Percentiles rank a stretch among this genome's conserved stretches.
Conservation (phyloP, 2,888 invertebrate species). For the Diogma glabrata region DNA sequence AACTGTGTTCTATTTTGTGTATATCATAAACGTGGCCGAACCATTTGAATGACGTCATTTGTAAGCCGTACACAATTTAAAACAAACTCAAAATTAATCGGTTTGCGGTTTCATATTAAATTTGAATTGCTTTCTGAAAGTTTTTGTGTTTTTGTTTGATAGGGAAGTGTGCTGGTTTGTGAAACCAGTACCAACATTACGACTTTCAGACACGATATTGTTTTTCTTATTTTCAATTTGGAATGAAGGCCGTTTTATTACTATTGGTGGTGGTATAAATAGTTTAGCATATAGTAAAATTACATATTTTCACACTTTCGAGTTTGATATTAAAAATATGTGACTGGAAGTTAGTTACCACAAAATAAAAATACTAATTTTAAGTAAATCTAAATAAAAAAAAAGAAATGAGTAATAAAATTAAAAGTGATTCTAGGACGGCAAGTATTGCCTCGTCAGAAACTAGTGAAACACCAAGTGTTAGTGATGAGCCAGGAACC, state of each 20-base stretch:
- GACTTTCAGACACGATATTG: no score
- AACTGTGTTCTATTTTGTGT: background rate
- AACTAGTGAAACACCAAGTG: conserved; percentile 32
- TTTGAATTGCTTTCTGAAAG: no score
- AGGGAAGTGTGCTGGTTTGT: no score
- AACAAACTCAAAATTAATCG: no score
- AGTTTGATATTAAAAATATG: no score
- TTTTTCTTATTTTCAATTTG: no score
- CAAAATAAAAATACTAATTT: no score
- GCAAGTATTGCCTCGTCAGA: conserved; percentile 30
- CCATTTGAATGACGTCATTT: background rate
- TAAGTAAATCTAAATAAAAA: background rate
- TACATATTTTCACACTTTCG: background rate
- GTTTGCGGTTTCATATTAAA: no score
- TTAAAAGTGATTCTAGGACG: conserved; percentile 1
- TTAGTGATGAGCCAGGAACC: conserved; percentile 25
- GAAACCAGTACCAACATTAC: no score
- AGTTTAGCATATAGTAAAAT: background rate
- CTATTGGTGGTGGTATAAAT: background rate
- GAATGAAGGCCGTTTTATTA: background rate
- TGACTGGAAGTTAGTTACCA: no score
- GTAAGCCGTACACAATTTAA: background rate
- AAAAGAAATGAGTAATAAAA: background rate
- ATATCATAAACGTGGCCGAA: background rate
- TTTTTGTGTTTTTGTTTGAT: no score